Conservation (phyloP, 2,888 invertebrate genomes). For the Andrena camellia region DNA sequence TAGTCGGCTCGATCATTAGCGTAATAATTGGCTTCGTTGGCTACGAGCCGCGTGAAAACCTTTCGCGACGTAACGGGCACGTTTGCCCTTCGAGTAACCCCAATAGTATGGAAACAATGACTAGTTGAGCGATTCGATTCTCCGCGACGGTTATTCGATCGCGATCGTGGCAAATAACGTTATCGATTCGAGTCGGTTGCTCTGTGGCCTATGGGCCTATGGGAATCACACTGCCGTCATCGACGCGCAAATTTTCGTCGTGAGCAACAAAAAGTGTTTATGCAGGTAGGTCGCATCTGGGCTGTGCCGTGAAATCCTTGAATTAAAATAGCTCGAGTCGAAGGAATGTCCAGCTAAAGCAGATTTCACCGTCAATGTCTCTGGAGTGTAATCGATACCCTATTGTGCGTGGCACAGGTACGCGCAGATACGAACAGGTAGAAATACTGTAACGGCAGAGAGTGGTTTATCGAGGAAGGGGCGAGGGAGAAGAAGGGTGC, state of each 20-base stretch:
- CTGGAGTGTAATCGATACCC: constrained; percentile 74
- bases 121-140: constrained; percentile 14
- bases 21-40: not conserved
- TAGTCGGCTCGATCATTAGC: not conserved
- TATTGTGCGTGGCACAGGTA: constrained; percentile 63
- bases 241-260: not conserved
- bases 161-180: not conserved
- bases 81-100: constrained; percentile 11
- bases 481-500: constrained; percentile 20
- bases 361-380: constrained; percentile 37
- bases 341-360: constrained; percentile 29
- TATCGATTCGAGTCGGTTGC: not conserved
- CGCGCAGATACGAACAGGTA: constrained; percentile 42
- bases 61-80: not conserved
- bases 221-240: not conserved
- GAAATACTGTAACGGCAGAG: not conserved
- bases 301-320: not conserved
- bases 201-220: not conserved
- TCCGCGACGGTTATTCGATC: not conserved
- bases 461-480: not conserved
- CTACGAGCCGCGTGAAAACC: not conserved
- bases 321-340: constrained; percentile 20
- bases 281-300: no score
- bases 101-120: constrained; percentile 13
- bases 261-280: no score